Evolutionary conservation across 2,113 vertebrate species (phyloP).

Genomic region (Ammodytes marinus): DNA sequence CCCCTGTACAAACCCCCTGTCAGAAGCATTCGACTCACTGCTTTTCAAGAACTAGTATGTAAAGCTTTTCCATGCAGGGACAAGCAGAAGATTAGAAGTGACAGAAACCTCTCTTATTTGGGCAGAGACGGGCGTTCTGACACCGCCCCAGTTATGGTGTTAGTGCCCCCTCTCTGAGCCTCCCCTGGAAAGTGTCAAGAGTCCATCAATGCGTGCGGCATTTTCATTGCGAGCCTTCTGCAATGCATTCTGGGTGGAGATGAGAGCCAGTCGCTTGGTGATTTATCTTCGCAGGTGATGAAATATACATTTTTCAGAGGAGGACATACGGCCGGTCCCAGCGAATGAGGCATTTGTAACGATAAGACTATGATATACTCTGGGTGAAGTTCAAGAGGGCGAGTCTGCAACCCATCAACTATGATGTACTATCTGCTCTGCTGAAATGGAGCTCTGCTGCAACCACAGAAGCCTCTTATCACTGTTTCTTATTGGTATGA

Average conservation of each 20-base stretch:
- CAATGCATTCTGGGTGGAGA: conserved; percentile 36
- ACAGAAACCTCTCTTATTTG: conserved; percentile 36
- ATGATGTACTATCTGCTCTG: conserved; percentile 65
- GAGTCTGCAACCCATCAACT: conserved; percentile 63
- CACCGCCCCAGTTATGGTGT: background rate
- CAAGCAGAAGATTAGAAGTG: conserved; percentile 56
- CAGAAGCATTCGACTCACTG: conserved; percentile 19
- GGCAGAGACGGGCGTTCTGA: conserved; percentile 36
- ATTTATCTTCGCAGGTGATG: conserved; percentile 69
- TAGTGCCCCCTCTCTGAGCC: conserved; percentile 28
- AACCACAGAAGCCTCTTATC: conserved; percentile 18
- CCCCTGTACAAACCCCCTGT: background rate
- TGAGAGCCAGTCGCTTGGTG: conserved; percentile 3
- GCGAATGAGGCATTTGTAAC: conserved; percentile 57
- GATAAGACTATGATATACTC: conserved; percentile 76
- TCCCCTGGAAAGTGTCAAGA: conserved; percentile 13
- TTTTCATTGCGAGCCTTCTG: conserved; percentile 9
- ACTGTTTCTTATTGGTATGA: conserved; percentile 32
- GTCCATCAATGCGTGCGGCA: conserved; percentile 6
- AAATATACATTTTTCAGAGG: conserved; percentile 71
- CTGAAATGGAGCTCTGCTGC: conserved; percentile 44
- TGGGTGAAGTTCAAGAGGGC: conserved; percentile 73
- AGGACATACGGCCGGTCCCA: conserved; percentile 45
- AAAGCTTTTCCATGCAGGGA: conserved; percentile 19
- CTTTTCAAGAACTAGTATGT: conserved; percentile 39